phyloP scores from a whole-genome alignment of 2,888 invertebrate genomes.

The Anagyrus pseudococci region DNA sequence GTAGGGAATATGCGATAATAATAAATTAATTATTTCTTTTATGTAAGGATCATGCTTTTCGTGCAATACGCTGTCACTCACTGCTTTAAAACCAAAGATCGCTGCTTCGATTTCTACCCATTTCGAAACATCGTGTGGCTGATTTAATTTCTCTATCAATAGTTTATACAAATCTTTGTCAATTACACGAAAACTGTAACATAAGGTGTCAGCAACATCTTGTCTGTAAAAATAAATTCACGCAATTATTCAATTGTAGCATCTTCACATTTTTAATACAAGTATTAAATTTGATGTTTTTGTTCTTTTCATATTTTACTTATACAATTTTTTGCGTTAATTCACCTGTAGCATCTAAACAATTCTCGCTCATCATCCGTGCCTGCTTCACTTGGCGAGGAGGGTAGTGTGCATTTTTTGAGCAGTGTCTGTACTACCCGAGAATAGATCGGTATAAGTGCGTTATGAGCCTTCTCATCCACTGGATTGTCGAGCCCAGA shows the following conservation, averaged over 20 bases:
- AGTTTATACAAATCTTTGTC: constrained; percentile 75
- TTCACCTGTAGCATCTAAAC: constrained; percentile 65
- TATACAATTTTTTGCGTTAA: not conserved
- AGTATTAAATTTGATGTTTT: no score
- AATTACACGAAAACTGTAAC: constrained; percentile 87
- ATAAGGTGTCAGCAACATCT: constrained; percentile 84
- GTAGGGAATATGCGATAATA: constrained; percentile 54
- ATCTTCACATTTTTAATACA: constrained; percentile 81
- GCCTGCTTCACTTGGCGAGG: constrained; percentile 50
- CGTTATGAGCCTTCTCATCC: constrained; percentile 46
- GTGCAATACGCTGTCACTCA: constrained; percentile 63
- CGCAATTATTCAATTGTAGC: constrained; percentile 39
- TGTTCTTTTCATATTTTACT: no score
- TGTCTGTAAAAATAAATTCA: constrained; percentile 74
- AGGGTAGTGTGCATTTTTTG: constrained; percentile 80
- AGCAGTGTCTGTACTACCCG: constrained; percentile 79
- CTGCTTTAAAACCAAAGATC: constrained; percentile 65
- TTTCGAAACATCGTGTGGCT: constrained; percentile 63
- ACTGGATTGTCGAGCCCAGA: constrained; percentile 50
- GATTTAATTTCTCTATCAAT: constrained; percentile 71
- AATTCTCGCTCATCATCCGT: constrained; percentile 81
- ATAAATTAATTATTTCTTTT: constrained; percentile 62
- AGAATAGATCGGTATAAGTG: constrained; percentile 78
- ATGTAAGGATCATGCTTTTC: constrained; percentile 56
- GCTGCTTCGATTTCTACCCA: constrained; percentile 67